Evolutionary conservation across 2,797 vertebrate genomes (phyloP).

Genomic region (Sternarchorhynchus goeldii): DNA sequence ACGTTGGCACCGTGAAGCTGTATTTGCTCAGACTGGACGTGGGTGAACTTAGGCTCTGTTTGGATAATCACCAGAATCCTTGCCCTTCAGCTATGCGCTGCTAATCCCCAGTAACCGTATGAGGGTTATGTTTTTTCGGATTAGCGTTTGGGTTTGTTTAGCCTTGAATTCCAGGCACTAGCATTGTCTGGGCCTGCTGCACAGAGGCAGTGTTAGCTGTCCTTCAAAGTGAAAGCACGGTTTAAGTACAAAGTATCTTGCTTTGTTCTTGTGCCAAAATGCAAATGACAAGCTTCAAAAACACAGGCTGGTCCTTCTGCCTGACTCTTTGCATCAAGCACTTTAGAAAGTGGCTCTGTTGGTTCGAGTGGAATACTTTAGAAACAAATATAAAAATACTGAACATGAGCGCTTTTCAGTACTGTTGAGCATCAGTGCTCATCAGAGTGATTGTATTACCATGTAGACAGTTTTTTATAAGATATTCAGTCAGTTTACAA

Average conservation of each 20-base stretch:
- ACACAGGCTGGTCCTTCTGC: neutral
- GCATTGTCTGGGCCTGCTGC: neutral
- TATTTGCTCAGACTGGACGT: neutral
- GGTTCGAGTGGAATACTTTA: neutral
- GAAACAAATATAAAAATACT: neutral
- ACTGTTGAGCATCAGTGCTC: neutral
- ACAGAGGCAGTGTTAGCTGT: slow-evolving; percentile 2
- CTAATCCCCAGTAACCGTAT: neutral
- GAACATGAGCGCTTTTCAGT: neutral
- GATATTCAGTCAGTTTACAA: too few relatives aligned
- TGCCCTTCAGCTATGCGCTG: slow-evolving; percentile 6
- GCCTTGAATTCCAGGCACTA: neutral
- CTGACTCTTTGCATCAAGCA: neutral
- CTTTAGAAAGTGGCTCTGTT: slow-evolving; percentile 16
- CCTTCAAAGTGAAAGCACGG: neutral
- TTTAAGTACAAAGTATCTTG: slow-evolving; percentile 4
- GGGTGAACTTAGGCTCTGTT: neutral
- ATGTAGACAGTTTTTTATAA: neutral
- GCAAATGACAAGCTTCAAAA: slow-evolving; percentile 15
- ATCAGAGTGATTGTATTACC: neutral
- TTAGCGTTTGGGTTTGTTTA: neutral
- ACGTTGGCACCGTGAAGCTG: neutral
- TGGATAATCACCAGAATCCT: neutral
- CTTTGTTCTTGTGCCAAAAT: slow-evolving; percentile 2
- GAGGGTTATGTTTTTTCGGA: neutral